A percentile compares a stretch with the other conserved stretches of the same genome.
Conservation (phyloP, 2,113 vertebrate genomes). For the Siniperca chuatsi region DNA sequence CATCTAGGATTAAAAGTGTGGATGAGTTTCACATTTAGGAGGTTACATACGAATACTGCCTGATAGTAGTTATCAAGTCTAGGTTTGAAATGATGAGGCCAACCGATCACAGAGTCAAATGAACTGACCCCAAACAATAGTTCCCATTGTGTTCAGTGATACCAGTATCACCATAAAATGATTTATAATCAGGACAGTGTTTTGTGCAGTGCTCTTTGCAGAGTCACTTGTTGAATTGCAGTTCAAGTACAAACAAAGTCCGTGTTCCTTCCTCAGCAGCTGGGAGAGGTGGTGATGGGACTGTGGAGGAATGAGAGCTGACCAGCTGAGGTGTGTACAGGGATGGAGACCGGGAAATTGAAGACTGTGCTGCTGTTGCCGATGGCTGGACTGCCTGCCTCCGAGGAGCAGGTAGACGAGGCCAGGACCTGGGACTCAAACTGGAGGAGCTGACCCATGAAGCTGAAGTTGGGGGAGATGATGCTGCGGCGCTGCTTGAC, state of each 20-base stretch:
- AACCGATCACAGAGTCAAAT: slow-evolving; percentile 20
- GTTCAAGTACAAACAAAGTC: slow-evolving; percentile 44
- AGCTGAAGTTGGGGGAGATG: slow-evolving; percentile 99
- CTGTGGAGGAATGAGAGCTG: slow-evolving; percentile 94
- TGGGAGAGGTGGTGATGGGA: slow-evolving; percentile 97
- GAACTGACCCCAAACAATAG: slow-evolving; percentile 12
- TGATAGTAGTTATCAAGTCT: slow-evolving; percentile 50
- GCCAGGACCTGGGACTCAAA: slow-evolving; percentile 98
- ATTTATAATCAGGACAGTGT: background rate
- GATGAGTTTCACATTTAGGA: slow-evolving; percentile 58
- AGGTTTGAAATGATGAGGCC: slow-evolving; percentile 62
- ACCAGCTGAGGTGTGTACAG: slow-evolving; percentile 87
- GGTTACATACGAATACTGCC: slow-evolving; percentile 71
- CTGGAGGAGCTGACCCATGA: slow-evolving; percentile 98
- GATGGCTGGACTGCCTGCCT: slow-evolving; percentile 92
- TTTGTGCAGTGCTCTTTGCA: slow-evolving; percentile 27
- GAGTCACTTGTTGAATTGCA: slow-evolving; percentile 25
- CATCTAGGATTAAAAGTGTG: slow-evolving; percentile 12
- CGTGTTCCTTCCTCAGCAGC: slow-evolving; percentile 88
- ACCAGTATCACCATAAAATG: slow-evolving; percentile 60
- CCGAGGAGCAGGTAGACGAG: slow-evolving; percentile 92
- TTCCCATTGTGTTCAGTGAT: slow-evolving; percentile 46
- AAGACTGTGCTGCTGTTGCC: slow-evolving; percentile 91
- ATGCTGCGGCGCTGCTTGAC: slow-evolving; percentile 98
- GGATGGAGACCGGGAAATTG: slow-evolving; percentile 97